Evolutionary conservation across 2,888 invertebrate species (phyloP).

Genomic region (Drosophila infuscata): DNA sequence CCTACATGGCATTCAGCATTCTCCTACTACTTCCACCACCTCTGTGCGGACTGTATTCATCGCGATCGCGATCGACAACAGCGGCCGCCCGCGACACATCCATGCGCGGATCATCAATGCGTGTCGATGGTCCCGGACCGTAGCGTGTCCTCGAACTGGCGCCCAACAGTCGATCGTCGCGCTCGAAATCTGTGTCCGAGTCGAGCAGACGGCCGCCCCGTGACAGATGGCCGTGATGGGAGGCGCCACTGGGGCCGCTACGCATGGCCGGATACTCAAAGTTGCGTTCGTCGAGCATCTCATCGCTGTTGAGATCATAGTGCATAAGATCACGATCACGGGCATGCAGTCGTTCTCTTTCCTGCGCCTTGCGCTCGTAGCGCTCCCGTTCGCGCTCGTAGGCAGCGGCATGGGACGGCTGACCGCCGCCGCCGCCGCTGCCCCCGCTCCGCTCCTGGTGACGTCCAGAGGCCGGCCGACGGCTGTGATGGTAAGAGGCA

Average conservation of each 20-base stretch:
- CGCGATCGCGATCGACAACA: conserved; percentile 85
- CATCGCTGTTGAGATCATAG: conserved; percentile 85
- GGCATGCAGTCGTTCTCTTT: conserved; percentile 83
- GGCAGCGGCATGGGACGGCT: conserved; percentile 68
- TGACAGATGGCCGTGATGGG: conserved; percentile 72
- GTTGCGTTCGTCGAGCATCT: conserved; percentile 84
- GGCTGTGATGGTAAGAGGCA: conserved; percentile 84
- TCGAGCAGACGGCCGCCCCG: conserved; percentile 81
- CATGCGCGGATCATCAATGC: conserved; percentile 76
- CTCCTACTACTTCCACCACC: conserved; percentile 86
- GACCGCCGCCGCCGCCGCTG: conserved; percentile 78
- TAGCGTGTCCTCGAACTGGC: conserved; percentile 67
- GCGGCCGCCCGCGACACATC: conserved; percentile 83
- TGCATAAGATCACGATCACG: conserved; percentile 85
- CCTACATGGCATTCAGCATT: conserved; percentile 86
- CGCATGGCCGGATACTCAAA: conserved; percentile 83
- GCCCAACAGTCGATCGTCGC: conserved; percentile 80
- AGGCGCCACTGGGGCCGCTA: conserved; percentile 78
- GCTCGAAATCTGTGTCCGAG: conserved; percentile 82
- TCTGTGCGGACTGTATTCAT: conserved; percentile 86
- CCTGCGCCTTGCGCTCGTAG: conserved; percentile 68
- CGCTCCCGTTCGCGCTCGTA: conserved; percentile 81
- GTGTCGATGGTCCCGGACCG: conserved; percentile 72
- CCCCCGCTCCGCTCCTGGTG: conserved; percentile 79
- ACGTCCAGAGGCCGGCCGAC: conserved; percentile 82